Evolutionary conservation across 2,113 vertebrate species (phyloP), one percentile per base, ranked within the genome.

Genomic region (Microcebus murinus): DNA sequence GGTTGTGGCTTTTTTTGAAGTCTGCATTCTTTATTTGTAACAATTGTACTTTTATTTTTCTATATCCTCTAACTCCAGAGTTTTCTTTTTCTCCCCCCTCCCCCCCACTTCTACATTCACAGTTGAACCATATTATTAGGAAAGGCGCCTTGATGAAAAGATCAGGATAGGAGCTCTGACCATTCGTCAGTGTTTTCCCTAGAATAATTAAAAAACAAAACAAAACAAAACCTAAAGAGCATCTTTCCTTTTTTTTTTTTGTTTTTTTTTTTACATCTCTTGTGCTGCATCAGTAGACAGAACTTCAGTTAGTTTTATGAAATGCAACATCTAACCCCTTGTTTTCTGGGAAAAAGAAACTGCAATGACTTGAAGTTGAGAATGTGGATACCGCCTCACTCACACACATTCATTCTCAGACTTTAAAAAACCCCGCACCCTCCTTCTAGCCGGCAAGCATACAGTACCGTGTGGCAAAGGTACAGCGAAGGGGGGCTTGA

Each of bases 311-410:
- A 98, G 98, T 98, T 98, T 98, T 98, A 98, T 98, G 98, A 98
- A 99, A 99, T 98, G 98, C 98, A 98, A 99, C 97, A 97, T 97
- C 98, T 98, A 98, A 98, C 98, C 98, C 98, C 96, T 98, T 98
- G 96, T 97, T 97, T 97, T 94, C 87, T 91, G 97, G 98, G 96
- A 98, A 98, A 97, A 98, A 98, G 97, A 98, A 98, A 99, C 98
- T 98, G 98, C 98, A 99, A 98, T 98, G 98, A 98, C 98, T 99
- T 97, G 98, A 98, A 99, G 98, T 98, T 98, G 99, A 99, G 98
- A 99, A 99, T 98, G 99, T 98, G 97, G 98, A 98, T 94, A 98
- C 98, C 98, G 98, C 98, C 98, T 99, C 99, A 99, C 97, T 98
- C 99, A 98, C 98, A 98, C 99, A 99, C 99, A 99, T 98, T 98